Conservation (phyloP, 1,140 invertebrate species). For the Anastrepha obliqua region DNA sequence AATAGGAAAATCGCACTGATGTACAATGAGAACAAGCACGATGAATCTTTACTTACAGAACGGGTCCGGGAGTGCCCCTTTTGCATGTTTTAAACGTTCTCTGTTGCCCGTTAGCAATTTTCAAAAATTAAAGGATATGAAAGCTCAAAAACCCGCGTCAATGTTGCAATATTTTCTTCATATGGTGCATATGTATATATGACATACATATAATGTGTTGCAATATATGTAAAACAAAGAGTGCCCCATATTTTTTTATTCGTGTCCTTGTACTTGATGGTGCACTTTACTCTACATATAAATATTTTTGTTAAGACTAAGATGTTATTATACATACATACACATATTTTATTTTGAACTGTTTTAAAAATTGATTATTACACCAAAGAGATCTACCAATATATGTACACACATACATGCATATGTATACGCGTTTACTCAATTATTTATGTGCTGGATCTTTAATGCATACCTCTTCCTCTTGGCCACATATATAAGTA, state of each 20-base stretch:
- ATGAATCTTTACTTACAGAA: too few species aligned
- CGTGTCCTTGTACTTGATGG: constrained; percentile 4
- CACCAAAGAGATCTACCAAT: constrained; percentile 34
- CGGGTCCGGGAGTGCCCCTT: too few species aligned
- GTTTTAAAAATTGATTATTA: constrained; percentile 3
- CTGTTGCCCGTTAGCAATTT: too few species aligned
- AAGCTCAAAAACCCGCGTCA: too few species aligned
- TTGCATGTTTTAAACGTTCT: too few species aligned
- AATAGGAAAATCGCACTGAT: too few species aligned
- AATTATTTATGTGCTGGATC: constrained; percentile 6
- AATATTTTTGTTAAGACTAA: neutral
- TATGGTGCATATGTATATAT: too few species aligned
- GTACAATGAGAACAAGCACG: too few species aligned
- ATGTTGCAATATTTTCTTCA: too few species aligned
- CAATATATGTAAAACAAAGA: neutral
- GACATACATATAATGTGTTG: neutral
- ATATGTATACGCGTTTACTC: neutral
- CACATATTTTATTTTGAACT: neutral
- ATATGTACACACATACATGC: neutral
- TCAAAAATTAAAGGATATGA: too few species aligned
- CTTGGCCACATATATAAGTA: neutral
- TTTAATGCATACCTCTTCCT: neutral
- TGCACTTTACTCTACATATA: neutral
- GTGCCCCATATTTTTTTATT: constrained; percentile 1
- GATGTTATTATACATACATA: neutral